These are phyloP conservation scores for Cryptoblepharus egeriae DNA, from an alignment of 2,797 vertebrate species.

Conservation along the genomic window DNA sequence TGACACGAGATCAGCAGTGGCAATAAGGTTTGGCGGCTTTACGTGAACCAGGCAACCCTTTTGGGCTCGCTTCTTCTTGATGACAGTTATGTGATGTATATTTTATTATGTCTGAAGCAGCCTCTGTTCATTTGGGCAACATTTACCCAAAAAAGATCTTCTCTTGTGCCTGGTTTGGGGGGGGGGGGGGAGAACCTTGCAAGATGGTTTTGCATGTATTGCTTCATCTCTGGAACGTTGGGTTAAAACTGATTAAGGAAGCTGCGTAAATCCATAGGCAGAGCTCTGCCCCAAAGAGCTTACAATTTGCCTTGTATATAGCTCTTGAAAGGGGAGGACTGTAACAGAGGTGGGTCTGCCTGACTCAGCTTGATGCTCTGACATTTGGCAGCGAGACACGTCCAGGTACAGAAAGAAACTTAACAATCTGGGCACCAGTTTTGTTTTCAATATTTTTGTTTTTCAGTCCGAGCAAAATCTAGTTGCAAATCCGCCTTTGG, in stretches of 20 bases:
- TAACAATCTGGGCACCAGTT: too few relatives aligned
- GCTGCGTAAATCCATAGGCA: too few relatives aligned
- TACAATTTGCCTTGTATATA: too few relatives aligned
- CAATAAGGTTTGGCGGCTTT: background rate
- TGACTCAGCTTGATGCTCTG: too few relatives aligned
- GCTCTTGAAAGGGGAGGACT: too few relatives aligned
- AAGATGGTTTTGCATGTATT: too few relatives aligned
- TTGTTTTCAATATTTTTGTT: background rate
- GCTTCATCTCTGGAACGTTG: too few relatives aligned
- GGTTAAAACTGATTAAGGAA: too few relatives aligned
- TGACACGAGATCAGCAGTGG: background rate
- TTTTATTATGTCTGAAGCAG: background rate
- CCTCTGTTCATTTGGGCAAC: background rate
- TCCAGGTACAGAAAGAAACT: background rate
- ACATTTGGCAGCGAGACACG: too few relatives aligned
- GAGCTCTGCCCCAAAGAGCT: too few relatives aligned
- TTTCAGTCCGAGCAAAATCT: conserved; percentile 7
- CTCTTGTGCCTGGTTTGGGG: background rate
- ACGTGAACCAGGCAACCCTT: background rate
- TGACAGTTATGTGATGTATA: background rate
- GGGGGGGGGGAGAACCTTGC: background rate
- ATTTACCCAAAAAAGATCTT: background rate
- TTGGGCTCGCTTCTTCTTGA: background rate
- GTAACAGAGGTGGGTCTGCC: too few relatives aligned
- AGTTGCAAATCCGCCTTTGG: background rate